phyloP scores from a whole-genome alignment of 2,113 vertebrate species.

The Empidonax alnorum region DNA sequence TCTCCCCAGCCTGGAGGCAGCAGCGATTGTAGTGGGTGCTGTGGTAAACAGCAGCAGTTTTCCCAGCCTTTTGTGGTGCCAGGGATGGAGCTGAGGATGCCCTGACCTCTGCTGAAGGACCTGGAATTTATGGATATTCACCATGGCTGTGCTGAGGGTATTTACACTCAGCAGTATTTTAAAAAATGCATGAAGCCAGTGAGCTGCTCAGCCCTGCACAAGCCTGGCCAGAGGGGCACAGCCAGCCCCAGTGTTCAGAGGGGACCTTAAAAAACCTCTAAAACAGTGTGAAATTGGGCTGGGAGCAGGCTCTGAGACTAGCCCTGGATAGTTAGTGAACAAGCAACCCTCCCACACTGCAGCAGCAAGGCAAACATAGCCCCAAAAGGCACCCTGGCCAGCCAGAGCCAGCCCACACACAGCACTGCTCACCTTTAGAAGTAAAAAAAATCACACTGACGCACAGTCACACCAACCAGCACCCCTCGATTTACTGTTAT shows the following conservation, averaged over 20 bases:
- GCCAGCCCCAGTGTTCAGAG: fast-evolving
- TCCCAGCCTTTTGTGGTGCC: background rate
- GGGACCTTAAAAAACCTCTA: background rate
- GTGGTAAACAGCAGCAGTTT: fast-evolving
- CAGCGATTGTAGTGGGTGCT: fast-evolving
- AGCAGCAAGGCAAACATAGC: background rate
- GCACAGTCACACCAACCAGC: fast-evolving
- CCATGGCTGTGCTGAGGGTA: fast-evolving
- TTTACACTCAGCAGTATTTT: background rate
- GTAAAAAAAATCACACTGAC: background rate
- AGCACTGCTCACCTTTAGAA: background rate
- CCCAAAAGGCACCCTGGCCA: fast-evolving
- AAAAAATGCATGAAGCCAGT: background rate
- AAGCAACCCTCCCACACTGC: background rate
- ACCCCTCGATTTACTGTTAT: background rate
- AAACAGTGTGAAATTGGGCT: fast-evolving
- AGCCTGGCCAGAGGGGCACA: background rate
- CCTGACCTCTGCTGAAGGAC: background rate
- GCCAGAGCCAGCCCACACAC: background rate
- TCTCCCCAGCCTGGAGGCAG: background rate
- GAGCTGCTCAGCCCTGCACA: background rate
- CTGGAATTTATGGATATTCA: too few species aligned
- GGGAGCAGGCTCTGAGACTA: background rate
- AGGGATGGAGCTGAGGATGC: background rate
- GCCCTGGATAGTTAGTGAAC: fast-evolving